Conservation (phyloP, 2,113 vertebrate genomes). For the Machaerirhynchus nigripectus region DNA sequence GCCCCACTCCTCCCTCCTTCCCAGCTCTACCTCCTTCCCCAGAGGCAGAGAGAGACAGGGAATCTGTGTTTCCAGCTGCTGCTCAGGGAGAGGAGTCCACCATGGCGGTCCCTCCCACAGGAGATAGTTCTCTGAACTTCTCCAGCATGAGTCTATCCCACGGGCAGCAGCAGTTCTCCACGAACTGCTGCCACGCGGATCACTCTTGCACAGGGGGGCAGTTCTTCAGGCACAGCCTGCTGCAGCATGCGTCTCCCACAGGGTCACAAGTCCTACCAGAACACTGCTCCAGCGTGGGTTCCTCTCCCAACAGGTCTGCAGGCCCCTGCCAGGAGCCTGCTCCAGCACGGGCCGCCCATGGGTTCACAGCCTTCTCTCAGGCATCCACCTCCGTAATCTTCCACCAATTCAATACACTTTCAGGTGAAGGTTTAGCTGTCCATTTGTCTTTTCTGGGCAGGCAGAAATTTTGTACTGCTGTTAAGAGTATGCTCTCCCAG, state of each 20-base stretch:
- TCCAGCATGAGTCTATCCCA: accelerated
- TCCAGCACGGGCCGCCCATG: background rate
- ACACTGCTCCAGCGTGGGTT: background rate
- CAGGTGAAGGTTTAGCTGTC: background rate
- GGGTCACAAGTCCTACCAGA: background rate
- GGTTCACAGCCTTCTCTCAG: background rate
- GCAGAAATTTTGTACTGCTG: background rate
- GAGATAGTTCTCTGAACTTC: background rate
- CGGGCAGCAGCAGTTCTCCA: accelerated
- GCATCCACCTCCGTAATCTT: background rate
- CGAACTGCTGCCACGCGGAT: background rate
- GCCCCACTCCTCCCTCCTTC: background rate
- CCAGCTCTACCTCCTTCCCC: background rate
- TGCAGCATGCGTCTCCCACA: background rate
- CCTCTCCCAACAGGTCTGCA: background rate
- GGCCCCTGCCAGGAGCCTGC: background rate
- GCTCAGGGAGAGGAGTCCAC: background rate
- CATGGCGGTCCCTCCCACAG: background rate
- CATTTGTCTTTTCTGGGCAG: background rate
- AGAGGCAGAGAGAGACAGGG: background rate
- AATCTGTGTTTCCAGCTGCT: background rate
- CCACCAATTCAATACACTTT: background rate
- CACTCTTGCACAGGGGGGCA: background rate
- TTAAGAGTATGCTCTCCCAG: background rate
- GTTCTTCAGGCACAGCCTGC: background rate